These are phyloP conservation scores for Eulemur rubriventer DNA, from an alignment of 2,797 vertebrate genomes.

Conservation along the genomic window DNA sequence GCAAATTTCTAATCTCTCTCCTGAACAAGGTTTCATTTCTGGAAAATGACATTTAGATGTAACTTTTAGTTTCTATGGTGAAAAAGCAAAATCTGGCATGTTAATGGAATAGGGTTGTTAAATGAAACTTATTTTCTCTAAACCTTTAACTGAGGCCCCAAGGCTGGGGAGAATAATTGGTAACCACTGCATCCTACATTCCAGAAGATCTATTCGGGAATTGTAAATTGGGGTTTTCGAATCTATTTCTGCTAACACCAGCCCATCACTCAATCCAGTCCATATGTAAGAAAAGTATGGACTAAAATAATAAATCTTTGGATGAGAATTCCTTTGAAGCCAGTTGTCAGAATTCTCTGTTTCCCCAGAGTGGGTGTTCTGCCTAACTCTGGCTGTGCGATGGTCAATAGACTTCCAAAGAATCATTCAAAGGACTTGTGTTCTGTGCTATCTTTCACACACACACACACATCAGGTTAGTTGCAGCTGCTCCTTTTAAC, in stretches of 20 bases:
- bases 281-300: not conserved
- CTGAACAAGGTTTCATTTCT: not conserved
- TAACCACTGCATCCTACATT: not conserved
- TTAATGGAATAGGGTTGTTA: not conserved
- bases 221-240: not conserved
- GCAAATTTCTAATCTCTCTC: not conserved
- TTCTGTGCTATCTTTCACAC: not conserved
- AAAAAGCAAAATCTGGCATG: not conserved
- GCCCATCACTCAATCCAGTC: not conserved
- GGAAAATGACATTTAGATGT: not conserved
- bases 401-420: not conserved
- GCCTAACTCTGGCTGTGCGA: not conserved
- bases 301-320: not conserved
- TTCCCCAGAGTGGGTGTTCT: not conserved
- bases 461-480: too few species aligned
- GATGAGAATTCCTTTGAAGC: not conserved
- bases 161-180: not conserved
- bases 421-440: not conserved
- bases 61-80: not conserved
- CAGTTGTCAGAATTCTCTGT: not conserved
- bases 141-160: not conserved
- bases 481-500: not conserved
- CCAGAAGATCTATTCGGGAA: not conserved
- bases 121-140: not conserved
- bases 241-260: not conserved